These are phyloP conservation scores for Embidobia sp. DNA, from an alignment of 2,888 invertebrate species.

Conservation along the genomic window DNA sequence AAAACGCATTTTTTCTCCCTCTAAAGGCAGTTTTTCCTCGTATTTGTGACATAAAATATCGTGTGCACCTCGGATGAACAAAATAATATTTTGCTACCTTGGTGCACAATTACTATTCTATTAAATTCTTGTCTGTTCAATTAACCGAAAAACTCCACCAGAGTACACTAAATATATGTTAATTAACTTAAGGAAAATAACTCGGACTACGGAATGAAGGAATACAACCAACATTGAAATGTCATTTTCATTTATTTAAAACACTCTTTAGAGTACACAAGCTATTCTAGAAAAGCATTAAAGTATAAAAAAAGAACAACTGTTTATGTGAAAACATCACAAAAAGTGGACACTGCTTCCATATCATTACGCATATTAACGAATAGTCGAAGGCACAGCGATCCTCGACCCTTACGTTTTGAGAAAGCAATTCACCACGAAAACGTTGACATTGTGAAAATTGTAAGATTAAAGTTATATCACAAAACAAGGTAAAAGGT, in stretches of 20 bases:
- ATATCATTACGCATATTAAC: conserved; percentile 72
- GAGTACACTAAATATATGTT: too few species aligned
- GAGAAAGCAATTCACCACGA: conserved; percentile 77
- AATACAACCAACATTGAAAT: conserved; percentile 48
- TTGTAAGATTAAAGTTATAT: conserved; percentile 8
- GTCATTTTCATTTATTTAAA: conserved; percentile 79
- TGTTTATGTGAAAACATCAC: conserved; percentile 78
- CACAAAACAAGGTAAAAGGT: conserved; percentile 8
- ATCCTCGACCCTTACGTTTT: conserved; percentile 81
- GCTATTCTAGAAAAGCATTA: conserved; percentile 80
- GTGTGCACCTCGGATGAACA: too few species aligned
- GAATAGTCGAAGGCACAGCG: conserved; percentile 80
- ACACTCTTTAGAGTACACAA: conserved; percentile 80
- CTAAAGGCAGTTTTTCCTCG: too few species aligned
- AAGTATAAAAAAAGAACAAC: conserved; percentile 78
- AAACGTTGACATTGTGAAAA: conserved; percentile 66
- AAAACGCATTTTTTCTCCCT: too few species aligned
- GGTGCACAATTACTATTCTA: too few species aligned
- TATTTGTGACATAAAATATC: too few species aligned
- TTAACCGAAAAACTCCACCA: too few species aligned
- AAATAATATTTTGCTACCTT: too few species aligned
- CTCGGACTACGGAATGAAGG: neutral
- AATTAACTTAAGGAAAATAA: neutral
- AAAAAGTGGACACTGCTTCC: conserved; percentile 76
- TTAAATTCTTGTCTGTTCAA: too few species aligned